Base-by-base conservation (phyloP, 2,888 invertebrate genomes). In the Cosmia pyralina region DNA sequence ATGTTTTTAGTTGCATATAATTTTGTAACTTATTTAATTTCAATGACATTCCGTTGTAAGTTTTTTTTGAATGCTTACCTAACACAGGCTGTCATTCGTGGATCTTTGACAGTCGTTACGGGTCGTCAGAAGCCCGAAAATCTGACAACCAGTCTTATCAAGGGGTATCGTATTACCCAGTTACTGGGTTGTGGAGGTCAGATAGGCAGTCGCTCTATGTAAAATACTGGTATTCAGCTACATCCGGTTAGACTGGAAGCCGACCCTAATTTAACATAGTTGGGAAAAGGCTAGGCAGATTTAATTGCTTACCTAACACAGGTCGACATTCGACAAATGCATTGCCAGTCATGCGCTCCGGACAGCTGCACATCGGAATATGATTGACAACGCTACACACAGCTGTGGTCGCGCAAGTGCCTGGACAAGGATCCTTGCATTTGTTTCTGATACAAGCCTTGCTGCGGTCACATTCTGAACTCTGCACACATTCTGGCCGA, bases 401-500 rank as follows among this genome's bases (percentile, higher is more conserved):
- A 3, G 98, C 98, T 88, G 97, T 97, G 67, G 95, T 89, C 1
- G 98, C 98, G 90, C 98, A 98, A 48, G 98, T 98, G 77, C 97
- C 98, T 8, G 97, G 97, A 87, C 98, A 98, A 72, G 98, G 98
- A 93, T 98, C 97, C 78, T 93, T 92, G 88, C 98, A 98, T 93
- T 98, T 98, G 88, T 97, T 97, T 88, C 96, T 96, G 11, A 97
- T 96, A 87, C 98, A 98, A 63, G 98, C 97, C 89, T 96, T 97
- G 88, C 97, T 95, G 66, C 97, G 96, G 11, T 97, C 93, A 90
- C 98, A 98, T 85, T 98, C 98, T 8, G 96, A 96, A 89, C 97
- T 98, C 48, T 98, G 96, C 19, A 98, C 96, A 92, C 98, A 98
- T 94, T 98, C 98, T 2, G 98, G 98, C 79, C 98, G 96, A 90